Base-by-base conservation (phyloP, 2,888 invertebrate genomes). In the Mylabris sibirica region DNA sequence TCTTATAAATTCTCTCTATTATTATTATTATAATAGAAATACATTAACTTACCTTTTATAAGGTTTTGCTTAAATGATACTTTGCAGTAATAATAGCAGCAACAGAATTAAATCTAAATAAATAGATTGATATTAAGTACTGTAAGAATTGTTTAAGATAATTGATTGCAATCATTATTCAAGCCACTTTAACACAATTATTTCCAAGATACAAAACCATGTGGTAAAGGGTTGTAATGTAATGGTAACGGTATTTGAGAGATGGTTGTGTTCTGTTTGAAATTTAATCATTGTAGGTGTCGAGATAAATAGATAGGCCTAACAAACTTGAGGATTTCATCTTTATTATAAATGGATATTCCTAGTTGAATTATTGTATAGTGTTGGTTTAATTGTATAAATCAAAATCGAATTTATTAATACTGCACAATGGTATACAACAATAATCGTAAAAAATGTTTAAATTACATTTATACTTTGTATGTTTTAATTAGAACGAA, bases 251-350 rank as follows among this genome's bases (percentile, higher is more conserved):
- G 41, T 11, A 44, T 44, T 17, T 14, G 24, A 57, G 20, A 49
- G 14, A 8, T 57, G 49, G 8, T 49, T n/a, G 20, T 49, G 6
- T 49, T 49, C 20, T 49, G 49, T 57, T 57, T 24, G 57, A 57
- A 57, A 24, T 57, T 57, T 57, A 24, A 57, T 57, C 14, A 24
- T 57, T 4, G 9, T 24, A 49, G 49, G 20, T 57, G 24, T 57
- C 22, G 12, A 24, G 24, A 4, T 20, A 57, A 57, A 57, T 57
- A 57, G 24, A 57, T 57, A 57, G 24, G 20, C 57, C 24, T 24
- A 24, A 57, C 57, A 57, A 57, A 24, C 57, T 57, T 22, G 53
- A 22, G 53, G 3, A 53, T 53, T 11, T 53, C 53, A 53, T 53
- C 22, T 22, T 20, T 49, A 17, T 8, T 20, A 22, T 53, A 53